Evolutionary conservation across 2,888 invertebrate species (phyloP).

Genomic region (Dryobotodes eremita): DNA sequence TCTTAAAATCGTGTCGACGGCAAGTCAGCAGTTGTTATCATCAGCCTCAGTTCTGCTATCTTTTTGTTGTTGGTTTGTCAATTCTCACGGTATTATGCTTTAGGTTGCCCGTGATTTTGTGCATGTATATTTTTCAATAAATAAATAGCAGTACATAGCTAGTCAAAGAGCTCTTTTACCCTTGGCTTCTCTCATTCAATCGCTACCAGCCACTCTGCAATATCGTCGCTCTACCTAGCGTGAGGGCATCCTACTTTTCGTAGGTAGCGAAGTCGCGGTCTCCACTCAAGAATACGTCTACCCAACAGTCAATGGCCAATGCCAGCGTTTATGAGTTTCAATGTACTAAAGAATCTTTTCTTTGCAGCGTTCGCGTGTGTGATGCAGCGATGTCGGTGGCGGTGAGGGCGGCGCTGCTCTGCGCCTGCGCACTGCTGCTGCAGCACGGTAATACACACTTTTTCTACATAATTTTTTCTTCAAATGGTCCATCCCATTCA

Average conservation of each 20-base stretch:
- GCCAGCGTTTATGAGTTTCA: neutral
- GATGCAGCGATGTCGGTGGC: constrained; percentile 86
- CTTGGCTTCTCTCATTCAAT: neutral
- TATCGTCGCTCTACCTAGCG: neutral
- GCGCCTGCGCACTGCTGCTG: constrained; percentile 83
- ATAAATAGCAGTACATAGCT: neutral
- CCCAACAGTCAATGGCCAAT: neutral
- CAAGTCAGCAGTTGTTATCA: neutral
- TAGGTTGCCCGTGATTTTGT: too few species aligned
- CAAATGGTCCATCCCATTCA: too few species aligned
- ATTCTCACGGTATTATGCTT: too few species aligned
- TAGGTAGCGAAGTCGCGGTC: neutral
- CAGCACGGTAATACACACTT: constrained; percentile 74
- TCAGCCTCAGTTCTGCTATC: neutral
- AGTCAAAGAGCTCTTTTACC: neutral
- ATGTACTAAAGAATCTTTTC: constrained; percentile 56
- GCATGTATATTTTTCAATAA: neutral
- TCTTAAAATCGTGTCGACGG: neutral
- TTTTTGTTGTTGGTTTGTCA: neutral
- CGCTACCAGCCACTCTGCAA: neutral
- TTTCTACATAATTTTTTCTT: too few species aligned
- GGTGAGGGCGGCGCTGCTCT: constrained; percentile 87
- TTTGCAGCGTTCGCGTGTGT: constrained; percentile 84
- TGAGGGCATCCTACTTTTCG: neutral
- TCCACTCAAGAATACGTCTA: neutral